Percentiles rank a stretch among this genome's conserved stretches.
Conservation (phyloP, 2,113 vertebrate genomes). For the chimpanzee (Pan troglodytes) region NHGRI_mPanTro3-v2.1_pri NC_072412.2:101461501-101462000, state of each 20-base stretch:
- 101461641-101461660: background rate
- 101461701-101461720: background rate
- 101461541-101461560: background rate
- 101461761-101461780: background rate
- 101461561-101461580: background rate
- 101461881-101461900: background rate
- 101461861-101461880: background rate
- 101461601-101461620: background rate
- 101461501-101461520: background rate
- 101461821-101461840: background rate
- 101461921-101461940: background rate
- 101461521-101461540: background rate
- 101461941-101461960: background rate
- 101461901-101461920: background rate
- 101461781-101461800: background rate
- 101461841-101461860: background rate
- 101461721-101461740: background rate
- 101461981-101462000: background rate
- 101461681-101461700: background rate
- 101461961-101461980: background rate
- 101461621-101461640: constrained; percentile 24
- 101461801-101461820: background rate
- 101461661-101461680: background rate
- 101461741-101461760: background rate
- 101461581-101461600: background rate